Evolutionary conservation across 2,888 invertebrate species (phyloP), one percentile per base, ranked within the genome.

Genomic region (Eristalis pertinax): DNA sequence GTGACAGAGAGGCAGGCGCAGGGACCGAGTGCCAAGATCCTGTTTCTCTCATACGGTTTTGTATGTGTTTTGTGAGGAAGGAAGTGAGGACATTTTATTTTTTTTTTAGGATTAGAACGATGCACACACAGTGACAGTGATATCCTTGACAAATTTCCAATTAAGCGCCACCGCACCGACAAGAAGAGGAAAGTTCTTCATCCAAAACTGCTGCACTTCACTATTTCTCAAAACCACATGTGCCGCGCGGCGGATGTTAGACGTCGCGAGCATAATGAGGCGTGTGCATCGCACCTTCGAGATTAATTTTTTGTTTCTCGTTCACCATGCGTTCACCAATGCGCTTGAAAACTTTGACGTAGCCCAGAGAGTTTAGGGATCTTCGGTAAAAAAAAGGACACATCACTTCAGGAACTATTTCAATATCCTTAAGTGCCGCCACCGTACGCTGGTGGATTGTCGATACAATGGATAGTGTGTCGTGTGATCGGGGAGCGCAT

Each of bases 131-230:
- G 68, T 22, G 70, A 77, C 58, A 81, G 58, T 63, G 67, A 81
- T 81, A 80, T 85, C 75, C 56, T 75, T 85, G 82, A 77, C 73
- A 70, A 82, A 73, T 82, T 85, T 50, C 64, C 85, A 85, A 85
- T 85, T 77, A 85, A 85, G 72, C 58, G 50, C n/a, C 22, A 15
- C 24, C 22, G 19, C 24, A 41, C 10, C 43, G 43, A 74, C 69
- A 58, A 22, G 4, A 13, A 58, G n/a, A 0, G 41, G 15, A 70
- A 50, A 64, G 26, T 35, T 24, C 4, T 41, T 56, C 32, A 7
- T 11, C 29, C 65, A 11, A 24, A 67, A 22, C 50, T 35, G 24
- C 62, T 35, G 8, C 41, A 76, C 68, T 43, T 79, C 26, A 73
- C 62, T n/a, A 56, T 64, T 69, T 38, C 69, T 35, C 69, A 7